Base-by-base conservation (phyloP, 2,113 vertebrate genomes). In the Hemicordylus capensis region DNA sequence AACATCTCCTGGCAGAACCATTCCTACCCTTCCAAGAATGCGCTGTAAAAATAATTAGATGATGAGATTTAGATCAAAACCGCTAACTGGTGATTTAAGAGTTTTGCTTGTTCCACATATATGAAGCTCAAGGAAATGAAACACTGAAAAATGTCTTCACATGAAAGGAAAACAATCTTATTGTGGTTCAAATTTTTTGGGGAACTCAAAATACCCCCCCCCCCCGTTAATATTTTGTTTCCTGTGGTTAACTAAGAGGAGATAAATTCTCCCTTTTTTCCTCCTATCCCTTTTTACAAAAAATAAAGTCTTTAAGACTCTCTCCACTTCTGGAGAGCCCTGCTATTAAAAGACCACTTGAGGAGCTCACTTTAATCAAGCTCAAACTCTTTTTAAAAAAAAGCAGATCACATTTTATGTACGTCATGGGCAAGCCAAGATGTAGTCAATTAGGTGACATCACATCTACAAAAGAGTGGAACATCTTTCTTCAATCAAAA, bases 61-160 rank as follows among this genome's bases (percentile, higher is more conserved):
- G 95, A 96, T 96, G 96, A 97, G 96, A 96, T 96, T 96, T 96
- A 96, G 94, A 96, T 94, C 85, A 94, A 96, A 97, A 96, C 96
- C 93, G 4, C 95, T 96, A 96, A 96, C 90, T 88, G 87, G 91
- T 93, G 94, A 94, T 96, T 96, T 94, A 92, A 89, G 95, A 95
- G 93, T 95, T 92, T 94, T 92, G 26, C 67, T 91, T 15, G 0
- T 91, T 85, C 90, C 79, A 8, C 89, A 83, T 81, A 93, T 90
- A 91, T 86, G 93, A 95, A 94, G 84, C 87, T 85, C 92, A 93
- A 95, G 93, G 92, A 95, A 95, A 96, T 94, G 90, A 96, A 96
- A 96, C 24, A 70, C 90, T 91, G 94, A 92, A 93, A 94, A 94
- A 93, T 95, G 90, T 20, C 51, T 89, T 93, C 85, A 94, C 94